Evolutionary conservation across 2,888 invertebrate species (phyloP), one percentile per base, ranked within the genome.

Genomic region (Erebia palarica): DNA sequence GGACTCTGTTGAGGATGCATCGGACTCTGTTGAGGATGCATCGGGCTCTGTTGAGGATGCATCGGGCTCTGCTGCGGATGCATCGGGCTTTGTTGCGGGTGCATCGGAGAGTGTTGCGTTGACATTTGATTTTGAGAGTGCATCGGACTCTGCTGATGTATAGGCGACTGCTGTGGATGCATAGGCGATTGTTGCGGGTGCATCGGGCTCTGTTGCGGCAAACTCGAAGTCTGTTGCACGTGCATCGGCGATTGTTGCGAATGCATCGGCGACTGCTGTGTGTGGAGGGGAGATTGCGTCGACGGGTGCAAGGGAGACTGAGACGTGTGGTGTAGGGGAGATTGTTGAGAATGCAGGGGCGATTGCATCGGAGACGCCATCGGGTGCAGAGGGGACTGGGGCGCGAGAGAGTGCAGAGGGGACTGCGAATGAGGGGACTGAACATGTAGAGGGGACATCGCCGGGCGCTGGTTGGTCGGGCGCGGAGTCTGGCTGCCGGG

Each of bases 191-290:
- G 84, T 70, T 82, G 89, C 10, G 85, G 81, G 57, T 86, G 86
- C 83, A 87, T 83, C 27, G 86, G 83, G 10, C 84, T 84, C 71
- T 89, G 89, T 53, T 81, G 83, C 16, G 83, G 76, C 9, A 86
- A 82, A 81, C 82, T 84, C 67, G 84, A 83, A n/a, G 83, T 81
- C 57, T 89, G 87, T 66, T 87, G 88, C 55, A 83, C 84, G 70
- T 90, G 90, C 86, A 90, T 86, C 18, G 90, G 90, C 0, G 89
- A 89, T 75, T 90, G 91, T 69, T 90, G 90, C 18, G 89, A 86
- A 72, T 91, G 91, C 75, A 88, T 81, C 36, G 90, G 90, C 3
- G 88, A 88, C 75, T 91, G 90, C 68, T 90, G 90, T 36, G 89
- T 80, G 71, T 91, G 91, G n/a, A 85, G 80, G 36, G 91, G 90